A percentile compares a stretch with the other conserved stretches of the same genome.
Evolutionary conservation across 2,797 vertebrate species (phyloP).

Genomic region (Trachurus trachurus): DNA sequence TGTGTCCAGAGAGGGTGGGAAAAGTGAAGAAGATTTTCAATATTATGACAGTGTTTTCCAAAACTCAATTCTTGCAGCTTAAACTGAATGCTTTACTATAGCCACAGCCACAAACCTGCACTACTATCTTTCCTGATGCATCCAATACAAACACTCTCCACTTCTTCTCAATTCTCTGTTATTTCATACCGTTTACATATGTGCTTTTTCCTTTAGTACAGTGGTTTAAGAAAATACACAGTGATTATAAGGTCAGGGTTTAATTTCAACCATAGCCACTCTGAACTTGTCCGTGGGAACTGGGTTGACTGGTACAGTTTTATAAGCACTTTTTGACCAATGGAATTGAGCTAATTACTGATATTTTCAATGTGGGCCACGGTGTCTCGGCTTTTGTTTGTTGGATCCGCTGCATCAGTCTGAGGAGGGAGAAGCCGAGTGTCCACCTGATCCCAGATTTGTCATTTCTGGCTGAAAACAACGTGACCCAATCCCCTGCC

Average conservation of each 20-base stretch:
- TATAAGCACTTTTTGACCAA: background rate
- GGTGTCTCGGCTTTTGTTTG: background rate
- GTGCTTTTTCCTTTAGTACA: constrained; percentile 5
- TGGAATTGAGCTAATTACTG: background rate
- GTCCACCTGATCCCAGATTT: constrained; percentile 63
- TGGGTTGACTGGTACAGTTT: background rate
- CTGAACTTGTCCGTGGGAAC: background rate
- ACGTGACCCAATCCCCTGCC: constrained; percentile 55
- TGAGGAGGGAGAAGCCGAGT: constrained; percentile 28
- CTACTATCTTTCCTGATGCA: no score
- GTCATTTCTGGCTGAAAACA: constrained; percentile 55
- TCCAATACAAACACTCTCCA: no score
- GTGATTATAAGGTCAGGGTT: background rate
- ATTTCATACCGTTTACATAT: background rate
- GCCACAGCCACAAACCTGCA: no score
- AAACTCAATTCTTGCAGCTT: no score
- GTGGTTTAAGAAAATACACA: background rate
- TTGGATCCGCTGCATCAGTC: background rate
- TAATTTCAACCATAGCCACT: background rate
- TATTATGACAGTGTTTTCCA: no score
- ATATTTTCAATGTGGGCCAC: background rate
- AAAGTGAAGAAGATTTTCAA: background rate
- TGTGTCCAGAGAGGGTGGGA: background rate
- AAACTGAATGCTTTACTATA: no score
- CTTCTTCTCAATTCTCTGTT: background rate